A percentile compares a stretch with the other conserved stretches of the same genome.
Conservation (phyloP, 2,888 invertebrate genomes). For the Rhagophthalmus giganteus region DNA sequence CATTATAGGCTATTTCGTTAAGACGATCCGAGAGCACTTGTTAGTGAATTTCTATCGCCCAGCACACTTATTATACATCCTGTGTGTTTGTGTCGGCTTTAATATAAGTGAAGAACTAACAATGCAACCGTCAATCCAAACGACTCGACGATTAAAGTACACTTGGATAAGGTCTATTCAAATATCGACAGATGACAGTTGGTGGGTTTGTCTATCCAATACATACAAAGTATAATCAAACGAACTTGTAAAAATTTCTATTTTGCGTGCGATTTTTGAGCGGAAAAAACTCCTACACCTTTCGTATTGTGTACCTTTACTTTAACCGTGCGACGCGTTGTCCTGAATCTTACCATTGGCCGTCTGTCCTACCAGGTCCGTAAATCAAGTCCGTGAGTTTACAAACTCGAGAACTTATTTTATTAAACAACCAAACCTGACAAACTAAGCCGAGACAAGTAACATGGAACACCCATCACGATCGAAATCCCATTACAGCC, state of each 20-base stretch:
- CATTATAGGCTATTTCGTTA: not conserved
- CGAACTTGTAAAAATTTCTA: not conserved
- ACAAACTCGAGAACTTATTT: conserved; percentile 37
- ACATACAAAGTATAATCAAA: not conserved
- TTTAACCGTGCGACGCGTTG: too few relatives aligned
- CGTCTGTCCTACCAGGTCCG: conserved; percentile 4
- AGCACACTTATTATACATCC: conserved; percentile 20
- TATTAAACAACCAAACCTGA: conserved; percentile 40
- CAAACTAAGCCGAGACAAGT: conserved; percentile 45
- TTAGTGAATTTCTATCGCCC: conserved; percentile 12
- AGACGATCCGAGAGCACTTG: not conserved
- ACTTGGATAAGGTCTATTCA: conserved; percentile 36
- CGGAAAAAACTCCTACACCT: too few relatives aligned
- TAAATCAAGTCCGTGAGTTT: conserved; percentile 34
- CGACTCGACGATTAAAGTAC: conserved; percentile 38
- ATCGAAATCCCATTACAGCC: conserved; percentile 47
- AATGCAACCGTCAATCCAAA: conserved; percentile 35
- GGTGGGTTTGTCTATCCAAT: not conserved
- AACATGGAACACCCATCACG: conserved; percentile 51
- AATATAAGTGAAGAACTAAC: conserved; percentile 34
- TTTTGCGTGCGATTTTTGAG: too few relatives aligned
- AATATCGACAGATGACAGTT: conserved; percentile 33
- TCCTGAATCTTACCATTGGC: too few relatives aligned
- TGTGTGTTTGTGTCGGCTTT: conserved; percentile 21
- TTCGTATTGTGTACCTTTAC: too few relatives aligned